Evolutionary conservation across 2,888 invertebrate species (phyloP).

Genomic region (Tolmerus cingulatus): DNA sequence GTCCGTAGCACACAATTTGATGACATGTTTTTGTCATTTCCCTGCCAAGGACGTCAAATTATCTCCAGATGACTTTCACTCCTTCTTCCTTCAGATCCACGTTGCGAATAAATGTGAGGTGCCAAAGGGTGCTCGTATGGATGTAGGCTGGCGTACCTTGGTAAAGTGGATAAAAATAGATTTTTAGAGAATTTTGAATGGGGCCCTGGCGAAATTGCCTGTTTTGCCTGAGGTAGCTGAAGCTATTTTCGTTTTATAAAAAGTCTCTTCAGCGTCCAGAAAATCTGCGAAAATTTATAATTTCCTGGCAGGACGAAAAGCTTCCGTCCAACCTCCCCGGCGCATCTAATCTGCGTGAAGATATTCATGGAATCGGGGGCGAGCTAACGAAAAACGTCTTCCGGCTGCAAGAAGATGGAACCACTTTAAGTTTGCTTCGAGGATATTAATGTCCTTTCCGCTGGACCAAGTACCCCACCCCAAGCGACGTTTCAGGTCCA

Average conservation of each 20-base stretch:
- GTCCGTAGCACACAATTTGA: neutral
- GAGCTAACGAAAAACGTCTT: neutral
- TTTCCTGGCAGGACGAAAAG: neutral
- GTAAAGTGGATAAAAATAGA: neutral
- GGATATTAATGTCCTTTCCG: constrained; percentile 24
- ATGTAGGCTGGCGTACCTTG: neutral
- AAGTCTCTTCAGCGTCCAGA: neutral
- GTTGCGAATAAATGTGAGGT: neutral
- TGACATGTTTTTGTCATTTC: constrained; percentile 36
- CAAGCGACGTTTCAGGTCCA: neutral
- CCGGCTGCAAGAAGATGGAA: constrained; percentile 5
- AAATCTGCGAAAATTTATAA: neutral
- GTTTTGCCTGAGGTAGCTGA: neutral
- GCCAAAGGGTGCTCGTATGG: neutral
- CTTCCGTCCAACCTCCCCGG: neutral
- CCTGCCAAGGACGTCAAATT: constrained; percentile 3
- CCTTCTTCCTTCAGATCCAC: neutral
- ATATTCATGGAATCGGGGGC: neutral
- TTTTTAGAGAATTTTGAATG: neutral
- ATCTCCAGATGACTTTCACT: constrained; percentile 4
- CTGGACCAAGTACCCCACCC: neutral
- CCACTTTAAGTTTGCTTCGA: constrained; percentile 1
- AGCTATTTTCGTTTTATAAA: neutral
- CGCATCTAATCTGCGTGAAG: neutral
- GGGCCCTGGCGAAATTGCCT: neutral